Evolutionary conservation across 2,113 vertebrate genomes (phyloP), one percentile per base, ranked within the genome.

Genomic region (Pyrgilauda ruficollis): DNA sequence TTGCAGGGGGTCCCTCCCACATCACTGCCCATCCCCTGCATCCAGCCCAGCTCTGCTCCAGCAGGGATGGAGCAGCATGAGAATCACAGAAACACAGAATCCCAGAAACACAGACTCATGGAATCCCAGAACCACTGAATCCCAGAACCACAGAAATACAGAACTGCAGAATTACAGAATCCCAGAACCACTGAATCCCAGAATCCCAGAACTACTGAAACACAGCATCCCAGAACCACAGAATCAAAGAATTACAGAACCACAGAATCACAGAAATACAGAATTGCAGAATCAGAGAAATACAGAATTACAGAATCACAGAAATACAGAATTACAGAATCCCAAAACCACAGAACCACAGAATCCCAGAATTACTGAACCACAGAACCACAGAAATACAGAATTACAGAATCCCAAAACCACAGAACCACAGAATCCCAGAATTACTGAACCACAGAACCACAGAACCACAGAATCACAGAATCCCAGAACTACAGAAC

Each of bases 21-120:
- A 0, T 4, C 15, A 17, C 11, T 74, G 26, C 37, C 83, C 39
- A 26, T 8, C 18, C 41, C 9, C 2, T 0, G 1, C 0, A 1
- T 27, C 18, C 47, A 58, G 46, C 15, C 22, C 37, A 53, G 63
- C 33, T 28, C 66, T 47, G 30, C 18, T 84, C 13, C 0, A 0
- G 77, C 20, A 7, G 39, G 56, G 39, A 20, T 20, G 26, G 35
- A n/a, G 30, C 47, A 83, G 41, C 10, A 21, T 11, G 49, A 90
- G 46, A 50, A 35, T 6, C 58, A 59, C 55, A 56, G 31, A 53
- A 30, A 6, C 8, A 28, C 9, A 6, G 26, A 50, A 50, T 27
- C 15, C 4, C 49, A 50, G 47, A 47, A 47, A 6, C 27, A 16
- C 26, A 52, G 52, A 31, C 31, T 11, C 17, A 20, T 41, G 41